phyloP scores from a whole-genome alignment of 2,797 vertebrate genomes.

The Gobio occitaniae region DNA sequence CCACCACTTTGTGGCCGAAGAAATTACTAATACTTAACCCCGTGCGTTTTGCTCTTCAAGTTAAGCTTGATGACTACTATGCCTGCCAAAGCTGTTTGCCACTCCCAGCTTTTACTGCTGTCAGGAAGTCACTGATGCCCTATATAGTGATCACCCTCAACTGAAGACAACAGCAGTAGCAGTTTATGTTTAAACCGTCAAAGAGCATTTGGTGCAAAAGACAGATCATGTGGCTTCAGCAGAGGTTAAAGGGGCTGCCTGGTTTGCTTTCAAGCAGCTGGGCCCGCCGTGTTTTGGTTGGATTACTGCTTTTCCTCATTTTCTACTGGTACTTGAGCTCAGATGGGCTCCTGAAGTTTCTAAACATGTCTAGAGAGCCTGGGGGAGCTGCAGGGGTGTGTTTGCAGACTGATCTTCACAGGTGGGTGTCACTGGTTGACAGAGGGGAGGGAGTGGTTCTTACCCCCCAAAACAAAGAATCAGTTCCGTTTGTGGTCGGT shows the following conservation, averaged over 20 bases:
- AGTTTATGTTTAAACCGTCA: constrained; percentile 24
- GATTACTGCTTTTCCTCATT: constrained; percentile 83
- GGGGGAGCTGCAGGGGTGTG: constrained; percentile 81
- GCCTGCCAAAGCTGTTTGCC: constrained; percentile 5
- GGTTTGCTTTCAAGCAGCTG: constrained; percentile 94
- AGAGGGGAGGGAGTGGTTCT: constrained; percentile 82
- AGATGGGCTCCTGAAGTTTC: constrained; percentile 74
- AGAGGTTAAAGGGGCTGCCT: constrained; percentile 91
- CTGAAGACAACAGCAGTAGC: neutral
- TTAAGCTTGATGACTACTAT: neutral
- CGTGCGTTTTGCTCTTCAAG: neutral
- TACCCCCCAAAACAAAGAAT: constrained; percentile 72
- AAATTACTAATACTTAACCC: neutral
- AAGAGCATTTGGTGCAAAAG: constrained; percentile 23
- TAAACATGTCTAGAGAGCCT: constrained; percentile 73
- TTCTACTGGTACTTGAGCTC: constrained; percentile 89
- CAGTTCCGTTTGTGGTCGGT: constrained; percentile 84
- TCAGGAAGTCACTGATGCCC: constrained; percentile 40
- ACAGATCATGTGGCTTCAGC: constrained; percentile 90
- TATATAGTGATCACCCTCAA: neutral
- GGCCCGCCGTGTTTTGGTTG: constrained; percentile 86
- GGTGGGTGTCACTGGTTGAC: constrained; percentile 82
- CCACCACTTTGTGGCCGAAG: neutral
- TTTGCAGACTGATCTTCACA: constrained; percentile 82
- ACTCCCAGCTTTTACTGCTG: constrained; percentile 22